Base-by-base conservation (phyloP, 2,797 vertebrate species). In the Geotrypetes seraphini region DNA sequence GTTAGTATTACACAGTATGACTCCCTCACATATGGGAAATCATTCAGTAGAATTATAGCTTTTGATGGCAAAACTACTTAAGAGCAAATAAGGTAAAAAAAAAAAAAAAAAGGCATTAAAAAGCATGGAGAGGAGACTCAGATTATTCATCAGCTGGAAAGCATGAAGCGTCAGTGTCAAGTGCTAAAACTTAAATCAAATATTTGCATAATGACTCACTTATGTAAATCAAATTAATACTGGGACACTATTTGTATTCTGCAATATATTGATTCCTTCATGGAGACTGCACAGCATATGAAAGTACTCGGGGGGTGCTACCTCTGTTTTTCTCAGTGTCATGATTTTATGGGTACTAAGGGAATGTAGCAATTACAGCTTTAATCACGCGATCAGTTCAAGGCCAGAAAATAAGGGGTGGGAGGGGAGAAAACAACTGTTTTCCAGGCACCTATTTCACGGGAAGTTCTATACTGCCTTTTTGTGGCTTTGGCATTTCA, bases 21-120 rank as follows among this genome's bases (percentile, higher is more conserved):
- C 39, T 63, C 40, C 53, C 15, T 15, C 21, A 33, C 46, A 10
- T 35, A 28, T 20, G 38, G 45, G 22, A 66, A 50, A 66, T 50
- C 36, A 29, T 61, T 61, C 60, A 37, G 39, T 12, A 53, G 36
- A 69, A 61, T 49, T 55, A 41, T 10, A 68, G 58, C 43, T 48
- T 51, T 50, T 12, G 39, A 46, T 23, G 52, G 43, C 23, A 56
- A 29, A 68, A 31, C 42, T 36, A 40, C 67, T 61, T 21, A 39
- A 36, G 40, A 69, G 48, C 36, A 60, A 60, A 60, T 54, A 42
- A 53, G 50, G 55, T 58, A 56, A 58, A 56, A n/a, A n/a, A n/a
- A n/a, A n/a, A n/a, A n/a, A n/a, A n/a, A n/a, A n/a, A 59, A 57
- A 51, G 53, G 43, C 37, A 58, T 58, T 52, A 54, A 42, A 49